Percentiles rank a stretch among this genome's conserved stretches.
These are phyloP conservation scores for Chrysomallon squamiferum DNA, from an alignment of 1,140 invertebrate genomes.

Conservation along the genomic window DNA sequence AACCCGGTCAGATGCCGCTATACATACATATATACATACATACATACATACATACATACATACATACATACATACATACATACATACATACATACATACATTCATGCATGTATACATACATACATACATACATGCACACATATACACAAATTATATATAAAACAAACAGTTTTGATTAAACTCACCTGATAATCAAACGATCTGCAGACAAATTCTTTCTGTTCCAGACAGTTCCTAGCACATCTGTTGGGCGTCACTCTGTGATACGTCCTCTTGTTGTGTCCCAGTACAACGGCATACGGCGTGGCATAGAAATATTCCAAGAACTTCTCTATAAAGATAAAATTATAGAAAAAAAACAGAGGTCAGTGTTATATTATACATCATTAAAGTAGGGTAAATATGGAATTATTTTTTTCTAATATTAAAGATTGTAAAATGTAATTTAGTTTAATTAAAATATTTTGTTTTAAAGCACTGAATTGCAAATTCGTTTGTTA, in stretches of 20 bases:
- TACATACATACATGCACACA: background rate
- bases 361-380: background rate
- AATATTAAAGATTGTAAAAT: background rate
- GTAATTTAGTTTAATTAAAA: background rate
- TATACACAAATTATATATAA: background rate
- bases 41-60: background rate
- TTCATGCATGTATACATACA: background rate
- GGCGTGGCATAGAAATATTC: constrained; percentile 53
- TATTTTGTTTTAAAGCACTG: no score
- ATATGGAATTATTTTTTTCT: background rate
- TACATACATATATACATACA: background rate
- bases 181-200: constrained; percentile 61
- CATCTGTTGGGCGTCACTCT: constrained; percentile 53
- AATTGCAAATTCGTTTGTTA: no score
- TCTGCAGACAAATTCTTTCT: constrained; percentile 53
- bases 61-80: background rate
- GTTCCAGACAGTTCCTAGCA: constrained; percentile 54
- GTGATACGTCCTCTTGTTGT: constrained; percentile 48
- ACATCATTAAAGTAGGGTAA: background rate
- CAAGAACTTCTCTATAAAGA: constrained; percentile 47
- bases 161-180: no score
- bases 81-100: background rate
- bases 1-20: background rate
- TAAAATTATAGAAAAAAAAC: background rate
- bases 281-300: constrained; percentile 49